Percentiles rank a stretch among this genome's conserved stretches.
These are phyloP conservation scores for Oncopeltus fasciatus DNA, from an alignment of 1,140 invertebrate species.

Conservation along the genomic window DNA sequence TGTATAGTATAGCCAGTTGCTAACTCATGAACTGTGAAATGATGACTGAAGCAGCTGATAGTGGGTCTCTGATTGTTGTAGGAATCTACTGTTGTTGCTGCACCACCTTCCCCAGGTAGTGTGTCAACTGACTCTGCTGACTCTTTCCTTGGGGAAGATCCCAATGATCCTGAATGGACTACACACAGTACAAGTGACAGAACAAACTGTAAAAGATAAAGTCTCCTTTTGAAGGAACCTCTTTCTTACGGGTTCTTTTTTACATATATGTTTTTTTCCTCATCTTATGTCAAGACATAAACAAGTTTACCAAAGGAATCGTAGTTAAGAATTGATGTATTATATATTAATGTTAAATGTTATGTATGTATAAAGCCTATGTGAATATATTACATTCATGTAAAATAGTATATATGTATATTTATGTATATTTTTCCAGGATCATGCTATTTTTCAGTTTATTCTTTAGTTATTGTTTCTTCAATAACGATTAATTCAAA, in stretches of 20 bases:
- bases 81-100: too few relatives aligned
- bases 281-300: neutral
- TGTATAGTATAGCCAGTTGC: too few relatives aligned
- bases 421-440: neutral
- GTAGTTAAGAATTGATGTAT: conserved; percentile 2
- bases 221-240: neutral
- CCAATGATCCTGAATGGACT: conserved; percentile 67
- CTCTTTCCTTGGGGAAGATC: conserved; percentile 49
- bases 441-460: neutral
- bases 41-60: too few relatives aligned
- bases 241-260: neutral
- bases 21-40: too few relatives aligned
- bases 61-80: too few relatives aligned
- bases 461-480: neutral
- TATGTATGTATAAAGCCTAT: neutral
- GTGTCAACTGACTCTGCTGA: conserved; percentile 45
- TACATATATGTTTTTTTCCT: neutral
- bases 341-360: neutral
- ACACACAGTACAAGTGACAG: neutral
- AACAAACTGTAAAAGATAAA: neutral
- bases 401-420: neutral
- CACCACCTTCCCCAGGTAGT: conserved; percentile 35
- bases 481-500: neutral
- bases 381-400: neutral
- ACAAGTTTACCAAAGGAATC: conserved; percentile 5